Base-by-base conservation (phyloP, 1,140 invertebrate species). In the Asobara japonica region DNA sequence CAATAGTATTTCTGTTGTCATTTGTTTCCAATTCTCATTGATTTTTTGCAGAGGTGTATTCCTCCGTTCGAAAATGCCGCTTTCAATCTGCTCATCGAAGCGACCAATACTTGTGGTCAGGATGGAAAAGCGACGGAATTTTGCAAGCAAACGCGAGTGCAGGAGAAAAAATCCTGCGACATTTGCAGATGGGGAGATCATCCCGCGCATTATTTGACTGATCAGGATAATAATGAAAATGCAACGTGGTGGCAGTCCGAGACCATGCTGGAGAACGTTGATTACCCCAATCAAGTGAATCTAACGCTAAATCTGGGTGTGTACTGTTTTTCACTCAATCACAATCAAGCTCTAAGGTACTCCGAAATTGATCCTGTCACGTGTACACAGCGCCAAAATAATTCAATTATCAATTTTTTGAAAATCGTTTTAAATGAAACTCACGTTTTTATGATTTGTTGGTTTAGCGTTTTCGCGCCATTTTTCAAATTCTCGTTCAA, bases 191-290 rank as follows among this genome's bases (percentile, higher is more conserved):
- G 76, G 0, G 90, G 90, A 0, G 89, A 93, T 61, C 95, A 97
- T 87, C 91, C 93, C 3, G 90, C 94, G 0, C 84, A 89, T n/a
- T 97, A 91, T 82, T 88, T 99, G 61, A 98, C 97, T 0, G 98
- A 99, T 86, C 95, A 97, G 76, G 91, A 93, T 78, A 93, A 93
- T 72, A 92, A 94, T 73, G 93, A 96, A 48, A 95, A 97, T 81
- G 92, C 93, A 73, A 98, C 98, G 0, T 99, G 97, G 96, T 99
- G 98, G 98, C 97, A 99, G 82, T 98, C 96, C 2, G 95, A 98
- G 80, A 99, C 98, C 0, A 98, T 99, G 96, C 91, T 91, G 74
- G 96, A 99, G 78, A 93, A 92, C 13, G 93, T 98, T 16, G 94
- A 98, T 82, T 94, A 93, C 83, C 95, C 96, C 0, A 94, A 93